A percentile compares a stretch with the other conserved stretches of the same genome.
Conservation (phyloP, 2,797 vertebrate genomes). For the Enteromius treurensis region DNA sequence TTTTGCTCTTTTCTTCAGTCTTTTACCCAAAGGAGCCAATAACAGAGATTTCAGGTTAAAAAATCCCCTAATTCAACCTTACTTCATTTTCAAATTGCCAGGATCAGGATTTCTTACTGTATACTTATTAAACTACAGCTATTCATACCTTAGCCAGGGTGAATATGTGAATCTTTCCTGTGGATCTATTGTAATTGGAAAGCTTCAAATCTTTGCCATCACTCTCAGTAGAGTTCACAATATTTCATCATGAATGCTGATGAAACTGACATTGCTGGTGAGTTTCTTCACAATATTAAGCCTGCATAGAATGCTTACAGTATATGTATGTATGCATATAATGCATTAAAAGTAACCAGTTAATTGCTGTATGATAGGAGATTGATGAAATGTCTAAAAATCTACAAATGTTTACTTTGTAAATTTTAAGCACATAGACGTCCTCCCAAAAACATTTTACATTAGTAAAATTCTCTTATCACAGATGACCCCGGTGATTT, state of each 20-base stretch:
- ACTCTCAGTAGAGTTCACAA: background rate
- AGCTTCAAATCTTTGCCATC: background rate
- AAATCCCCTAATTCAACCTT: conserved; percentile 69
- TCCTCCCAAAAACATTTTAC: background rate
- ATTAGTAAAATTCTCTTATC: background rate
- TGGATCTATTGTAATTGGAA: background rate
- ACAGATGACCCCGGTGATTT: background rate
- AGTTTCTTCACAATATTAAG: background rate
- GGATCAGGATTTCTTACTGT: conserved; percentile 58
- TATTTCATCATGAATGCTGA: background rate
- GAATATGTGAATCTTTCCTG: conserved; percentile 31
- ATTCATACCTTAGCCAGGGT: conserved; percentile 15
- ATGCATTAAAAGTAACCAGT: background rate
- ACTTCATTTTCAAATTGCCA: conserved; percentile 34
- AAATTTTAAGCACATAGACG: background rate
- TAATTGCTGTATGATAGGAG: background rate
- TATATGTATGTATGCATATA: background rate
- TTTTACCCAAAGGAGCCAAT: conserved; percentile 75
- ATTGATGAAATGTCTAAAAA: background rate
- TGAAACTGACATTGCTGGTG: background rate
- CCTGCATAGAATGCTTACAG: background rate
- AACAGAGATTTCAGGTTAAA: conserved; percentile 71
- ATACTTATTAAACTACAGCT: conserved; percentile 61
- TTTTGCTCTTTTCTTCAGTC: conserved; percentile 64
- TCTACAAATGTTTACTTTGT: background rate